Evolutionary conservation across 2,113 vertebrate genomes (phyloP).

Genomic region (Saccopteryx bilineata): DNA sequence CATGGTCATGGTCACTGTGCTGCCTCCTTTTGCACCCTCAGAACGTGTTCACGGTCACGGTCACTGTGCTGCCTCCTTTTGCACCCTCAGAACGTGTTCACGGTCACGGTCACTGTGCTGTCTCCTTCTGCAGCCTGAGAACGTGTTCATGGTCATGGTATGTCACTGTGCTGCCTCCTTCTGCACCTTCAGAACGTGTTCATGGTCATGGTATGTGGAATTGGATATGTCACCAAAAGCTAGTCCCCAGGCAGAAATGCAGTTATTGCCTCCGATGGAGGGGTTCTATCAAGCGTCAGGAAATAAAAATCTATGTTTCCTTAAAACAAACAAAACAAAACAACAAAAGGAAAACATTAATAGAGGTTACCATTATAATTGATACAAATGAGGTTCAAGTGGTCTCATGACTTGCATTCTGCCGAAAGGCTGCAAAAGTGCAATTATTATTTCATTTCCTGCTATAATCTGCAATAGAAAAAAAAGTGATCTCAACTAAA

Average conservation of each 20-base stretch:
- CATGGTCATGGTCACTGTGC: too few relatives aligned
- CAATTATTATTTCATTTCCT: constrained; percentile 46
- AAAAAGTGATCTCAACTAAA: constrained; percentile 61
- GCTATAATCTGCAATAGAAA: constrained; percentile 72
- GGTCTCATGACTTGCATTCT: not conserved
- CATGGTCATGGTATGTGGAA: not conserved
- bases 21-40: too few relatives aligned
- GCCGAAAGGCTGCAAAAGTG: constrained; percentile 23
- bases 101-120: too few relatives aligned
- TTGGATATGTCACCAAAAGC: not conserved
- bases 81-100: too few relatives aligned
- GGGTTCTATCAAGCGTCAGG: not conserved
- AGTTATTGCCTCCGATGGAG: not conserved
- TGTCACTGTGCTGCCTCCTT: too few relatives aligned
- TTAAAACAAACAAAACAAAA: not conserved
- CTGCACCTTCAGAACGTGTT: too few relatives aligned
- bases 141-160: too few relatives aligned
- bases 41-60: too few relatives aligned
- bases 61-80: too few relatives aligned
- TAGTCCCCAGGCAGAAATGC: not conserved
- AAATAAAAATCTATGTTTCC: not conserved
- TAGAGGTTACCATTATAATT: constrained; percentile 4
- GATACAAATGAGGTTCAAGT: not conserved
- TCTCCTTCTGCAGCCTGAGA: too few relatives aligned
- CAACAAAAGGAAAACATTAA: constrained; percentile 35